Evolutionary conservation across 2,113 vertebrate species (phyloP).

Genomic region (Hippocampus barbouri): DNA sequence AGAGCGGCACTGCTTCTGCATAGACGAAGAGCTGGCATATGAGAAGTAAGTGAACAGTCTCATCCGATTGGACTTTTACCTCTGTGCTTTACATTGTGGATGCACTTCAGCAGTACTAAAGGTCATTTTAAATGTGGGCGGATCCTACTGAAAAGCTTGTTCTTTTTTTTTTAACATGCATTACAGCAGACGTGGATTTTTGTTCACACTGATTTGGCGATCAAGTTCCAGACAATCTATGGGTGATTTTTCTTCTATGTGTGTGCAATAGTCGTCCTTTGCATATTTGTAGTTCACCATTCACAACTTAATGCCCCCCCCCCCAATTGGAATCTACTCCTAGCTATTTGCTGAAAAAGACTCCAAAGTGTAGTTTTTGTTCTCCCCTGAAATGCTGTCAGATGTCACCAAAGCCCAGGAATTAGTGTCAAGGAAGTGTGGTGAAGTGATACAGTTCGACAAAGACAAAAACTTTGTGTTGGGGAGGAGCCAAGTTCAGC

Average conservation of each 20-base stretch:
- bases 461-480: too few species aligned
- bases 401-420: too few species aligned
- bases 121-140: neutral
- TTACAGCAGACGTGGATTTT: neutral
- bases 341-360: too few species aligned
- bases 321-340: too few species aligned
- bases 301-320: neutral
- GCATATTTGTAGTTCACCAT: neutral
- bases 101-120: neutral
- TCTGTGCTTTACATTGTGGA: neutral
- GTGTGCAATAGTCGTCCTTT: neutral
- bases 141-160: neutral
- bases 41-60: constrained; percentile 84
- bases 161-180: neutral
- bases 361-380: too few species aligned
- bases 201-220: neutral
- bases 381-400: too few species aligned
- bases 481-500: too few species aligned
- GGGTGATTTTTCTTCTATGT: neutral
- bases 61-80: neutral
- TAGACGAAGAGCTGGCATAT: constrained; percentile 93
- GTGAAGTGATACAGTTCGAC: too few species aligned
- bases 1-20: constrained; percentile 90
- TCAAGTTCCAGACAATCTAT: neutral
- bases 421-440: too few species aligned